A percentile compares a stretch with the other conserved stretches of the same genome.
phyloP scores from a whole-genome alignment of 35 echinoderm and acorn worm species.

The Heliocidaris erythrogramma region DNA sequence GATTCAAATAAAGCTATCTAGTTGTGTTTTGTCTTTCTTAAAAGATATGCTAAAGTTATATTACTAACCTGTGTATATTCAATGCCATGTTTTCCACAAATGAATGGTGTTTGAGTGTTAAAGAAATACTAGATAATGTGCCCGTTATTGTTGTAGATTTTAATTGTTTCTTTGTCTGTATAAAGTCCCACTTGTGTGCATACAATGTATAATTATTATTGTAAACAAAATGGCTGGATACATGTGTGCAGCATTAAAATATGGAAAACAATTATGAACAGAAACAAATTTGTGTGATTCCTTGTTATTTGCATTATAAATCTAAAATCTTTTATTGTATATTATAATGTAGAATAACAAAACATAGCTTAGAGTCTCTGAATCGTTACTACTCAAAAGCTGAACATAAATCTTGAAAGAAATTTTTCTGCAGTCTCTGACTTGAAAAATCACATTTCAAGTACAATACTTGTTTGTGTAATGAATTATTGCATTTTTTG shows the following conservation, averaged over 20 bases:
- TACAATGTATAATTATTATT: constrained; percentile 8
- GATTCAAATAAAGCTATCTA: neutral
- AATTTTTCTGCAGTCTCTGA: neutral
- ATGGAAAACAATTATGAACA: neutral
- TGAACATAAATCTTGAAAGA: neutral
- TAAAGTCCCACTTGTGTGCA: constrained; percentile 1
- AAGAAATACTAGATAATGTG: neutral
- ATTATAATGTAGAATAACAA: neutral
- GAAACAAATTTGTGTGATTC: neutral
- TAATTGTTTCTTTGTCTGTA: constrained; percentile 5
- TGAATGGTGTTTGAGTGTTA: neutral
- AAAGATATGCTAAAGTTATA: neutral
- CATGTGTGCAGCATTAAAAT: constrained; percentile 17
- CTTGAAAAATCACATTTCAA: neutral
- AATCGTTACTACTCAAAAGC: neutral
- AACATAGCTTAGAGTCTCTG: too few relatives aligned
- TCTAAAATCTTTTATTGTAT: neutral
- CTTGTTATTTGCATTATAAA: neutral
- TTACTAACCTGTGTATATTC: neutral
- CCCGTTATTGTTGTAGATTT: neutral
- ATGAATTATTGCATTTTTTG: neutral
- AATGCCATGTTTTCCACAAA: neutral
- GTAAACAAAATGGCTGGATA: constrained; percentile 17
- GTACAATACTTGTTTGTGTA: neutral
- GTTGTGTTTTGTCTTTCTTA: neutral